Conservation (phyloP, 53 echinoderm and acorn worm species). For the Temnopleurus reevesii region DNA sequence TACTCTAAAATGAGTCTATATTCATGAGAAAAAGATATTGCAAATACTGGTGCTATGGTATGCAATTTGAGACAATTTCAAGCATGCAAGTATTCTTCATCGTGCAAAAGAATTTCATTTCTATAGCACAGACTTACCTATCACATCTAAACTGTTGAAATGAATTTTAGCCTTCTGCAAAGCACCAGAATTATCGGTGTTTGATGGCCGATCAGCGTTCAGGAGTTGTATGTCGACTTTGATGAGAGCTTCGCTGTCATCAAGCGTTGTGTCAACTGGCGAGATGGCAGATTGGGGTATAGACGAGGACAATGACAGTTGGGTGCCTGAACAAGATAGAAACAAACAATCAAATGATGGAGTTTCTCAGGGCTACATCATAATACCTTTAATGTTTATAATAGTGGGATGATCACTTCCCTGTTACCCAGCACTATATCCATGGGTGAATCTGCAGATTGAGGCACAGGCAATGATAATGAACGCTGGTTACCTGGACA, state of each 20-base stretch:
- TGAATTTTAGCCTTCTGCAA: constrained; percentile 75
- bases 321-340: not conserved
- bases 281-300: not conserved
- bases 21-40: too few relatives aligned
- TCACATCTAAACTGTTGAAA: constrained; percentile 95
- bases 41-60: too few relatives aligned
- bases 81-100: too few relatives aligned
- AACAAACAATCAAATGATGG: not conserved
- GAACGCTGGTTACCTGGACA: too few relatives aligned
- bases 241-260: constrained; percentile 83
- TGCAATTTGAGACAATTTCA: too few relatives aligned
- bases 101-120: not conserved
- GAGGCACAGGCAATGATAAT: too few relatives aligned
- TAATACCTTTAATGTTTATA: not conserved
- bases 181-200: constrained; percentile 59
- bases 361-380: not conserved
- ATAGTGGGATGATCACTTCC: too few relatives aligned
- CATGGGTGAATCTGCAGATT: too few relatives aligned
- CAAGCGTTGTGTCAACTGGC: constrained; percentile 2
- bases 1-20: too few relatives aligned
- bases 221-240: constrained; percentile 75
- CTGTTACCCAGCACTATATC: too few relatives aligned
- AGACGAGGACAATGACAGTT: not conserved
- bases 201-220: constrained; percentile 71
- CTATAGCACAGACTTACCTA: constrained; percentile 68